phyloP scores from a whole-genome alignment of 1,140 invertebrate genomes.

The Atopsyche davidsoni region DNA sequence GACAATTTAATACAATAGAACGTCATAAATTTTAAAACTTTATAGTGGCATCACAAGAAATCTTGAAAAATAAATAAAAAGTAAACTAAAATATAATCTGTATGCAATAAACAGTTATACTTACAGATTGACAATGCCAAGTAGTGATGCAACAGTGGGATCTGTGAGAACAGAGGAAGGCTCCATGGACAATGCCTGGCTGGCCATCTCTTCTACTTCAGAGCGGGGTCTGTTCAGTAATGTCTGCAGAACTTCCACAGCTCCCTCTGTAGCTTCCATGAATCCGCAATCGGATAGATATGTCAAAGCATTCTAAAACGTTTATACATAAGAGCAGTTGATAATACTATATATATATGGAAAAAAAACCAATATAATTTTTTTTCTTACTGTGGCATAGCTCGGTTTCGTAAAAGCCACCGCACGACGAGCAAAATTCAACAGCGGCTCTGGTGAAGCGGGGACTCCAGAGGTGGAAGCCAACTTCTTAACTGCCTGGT shows the following conservation, averaged over 20 bases:
- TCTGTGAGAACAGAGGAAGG: conserved; percentile 3
- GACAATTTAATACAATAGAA: too few species aligned
- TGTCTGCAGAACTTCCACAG: conserved; percentile 12
- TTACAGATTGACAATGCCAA: conserved; percentile 22
- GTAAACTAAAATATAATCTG: background rate
- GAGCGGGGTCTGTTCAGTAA: conserved; percentile 15
- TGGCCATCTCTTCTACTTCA: conserved; percentile 20
- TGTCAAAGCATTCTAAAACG: conserved; percentile 18
- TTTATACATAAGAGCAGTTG: background rate
- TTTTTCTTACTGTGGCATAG: conserved; percentile 15
- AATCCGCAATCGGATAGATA: conserved; percentile 25
- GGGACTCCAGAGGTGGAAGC: conserved; percentile 15
- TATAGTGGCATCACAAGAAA: too few species aligned
- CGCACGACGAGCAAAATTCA: conserved; percentile 14
- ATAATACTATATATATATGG: background rate
- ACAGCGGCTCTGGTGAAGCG: conserved; percentile 16
- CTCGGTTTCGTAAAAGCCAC: conserved; percentile 14
- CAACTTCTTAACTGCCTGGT: conserved; percentile 11
- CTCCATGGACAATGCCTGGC: conserved; percentile 1
- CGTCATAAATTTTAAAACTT: too few species aligned
- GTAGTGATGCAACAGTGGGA: conserved; percentile 7
- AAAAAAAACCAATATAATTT: background rate
- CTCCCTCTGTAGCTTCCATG: conserved; percentile 10
- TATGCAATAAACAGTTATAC: background rate
- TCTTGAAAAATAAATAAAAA: conserved; percentile 4